Base-by-base conservation (phyloP, 1,140 invertebrate genomes). In the Phocides pigmalion region DNA sequence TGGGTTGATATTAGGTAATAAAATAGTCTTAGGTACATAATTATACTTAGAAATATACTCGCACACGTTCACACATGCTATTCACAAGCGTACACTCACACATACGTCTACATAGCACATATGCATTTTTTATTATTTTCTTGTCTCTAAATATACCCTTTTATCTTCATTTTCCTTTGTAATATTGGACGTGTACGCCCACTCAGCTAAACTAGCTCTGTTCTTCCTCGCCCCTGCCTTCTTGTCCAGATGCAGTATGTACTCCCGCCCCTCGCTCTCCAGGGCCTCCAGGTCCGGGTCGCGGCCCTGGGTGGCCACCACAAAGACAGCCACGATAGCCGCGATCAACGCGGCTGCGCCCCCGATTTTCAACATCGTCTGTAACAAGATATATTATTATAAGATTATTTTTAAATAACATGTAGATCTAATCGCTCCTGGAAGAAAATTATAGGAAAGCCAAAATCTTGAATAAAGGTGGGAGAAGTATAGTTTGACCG, bases 161-260 rank as follows among this genome's bases (percentile, higher is more conserved):
- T 85, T 91, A 25, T 93, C 92, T 6, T 95, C 92, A 81, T 96
- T 96, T 35, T 93, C 93, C 56, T 94, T 93, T 0, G 95, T 97
- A 11, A 97, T 93, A 77, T 97, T 96, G 0, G 95, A 95, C 0
- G 93, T 93, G 70, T 96, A 97, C 4, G 91, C 92, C 96, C 96
- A 97, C 25, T 94, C 87, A 0, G 93, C 94, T 0, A 93, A 71
- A 0, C 90, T 91, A 0, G 91, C 86, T 8, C 90, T 85, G 74
- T 95, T 94, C 58, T 90, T 92, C 81, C 94, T 93, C 51, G 88
- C 66, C 1, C 93, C 93, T n/a, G 90, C 75, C 61, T 93, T 92
- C 15, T 87, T 89, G 70, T 95, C 94, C 3, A 95, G 66, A 35
- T 93, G 89, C n/a, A 92, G 67, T 53, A 95, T 87, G 68, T 94